phyloP scores from a whole-genome alignment of 1,140 invertebrate genomes.

The Orchestia grillus region DNA sequence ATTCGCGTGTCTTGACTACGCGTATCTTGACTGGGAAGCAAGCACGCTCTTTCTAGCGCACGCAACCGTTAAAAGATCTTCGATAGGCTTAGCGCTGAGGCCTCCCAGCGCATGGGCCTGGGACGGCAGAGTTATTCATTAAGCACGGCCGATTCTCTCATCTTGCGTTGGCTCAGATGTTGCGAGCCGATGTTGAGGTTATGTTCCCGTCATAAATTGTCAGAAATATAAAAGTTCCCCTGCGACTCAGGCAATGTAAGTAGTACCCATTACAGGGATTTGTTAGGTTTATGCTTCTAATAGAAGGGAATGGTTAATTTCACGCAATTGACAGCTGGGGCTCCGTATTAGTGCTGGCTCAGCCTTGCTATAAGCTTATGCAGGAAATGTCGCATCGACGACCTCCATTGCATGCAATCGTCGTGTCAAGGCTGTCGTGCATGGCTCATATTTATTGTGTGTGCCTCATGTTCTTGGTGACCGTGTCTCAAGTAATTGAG shows the following conservation, averaged over 20 bases:
- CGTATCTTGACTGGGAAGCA: too few species aligned
- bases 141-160: not conserved
- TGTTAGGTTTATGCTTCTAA: not conserved
- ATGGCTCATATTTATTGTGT: not conserved
- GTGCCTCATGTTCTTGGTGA: not conserved
- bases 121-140: not conserved
- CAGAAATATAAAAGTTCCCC: not conserved
- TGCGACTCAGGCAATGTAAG: not conserved
- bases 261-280: not conserved
- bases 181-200: not conserved
- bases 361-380: not conserved
- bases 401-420: not conserved
- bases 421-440: not conserved
- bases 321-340: not conserved
- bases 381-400: not conserved
- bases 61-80: too few species aligned
- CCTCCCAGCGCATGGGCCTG: not conserved
- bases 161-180: not conserved
- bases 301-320: not conserved
- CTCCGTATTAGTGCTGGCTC: not conserved
- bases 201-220: not conserved
- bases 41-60: too few species aligned
- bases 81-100: not conserved
- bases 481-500: too few species aligned
- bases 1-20: too few species aligned